phyloP scores from a whole-genome alignment of 2,113 vertebrate species.

The Melanerpes formicivorus region DNA sequence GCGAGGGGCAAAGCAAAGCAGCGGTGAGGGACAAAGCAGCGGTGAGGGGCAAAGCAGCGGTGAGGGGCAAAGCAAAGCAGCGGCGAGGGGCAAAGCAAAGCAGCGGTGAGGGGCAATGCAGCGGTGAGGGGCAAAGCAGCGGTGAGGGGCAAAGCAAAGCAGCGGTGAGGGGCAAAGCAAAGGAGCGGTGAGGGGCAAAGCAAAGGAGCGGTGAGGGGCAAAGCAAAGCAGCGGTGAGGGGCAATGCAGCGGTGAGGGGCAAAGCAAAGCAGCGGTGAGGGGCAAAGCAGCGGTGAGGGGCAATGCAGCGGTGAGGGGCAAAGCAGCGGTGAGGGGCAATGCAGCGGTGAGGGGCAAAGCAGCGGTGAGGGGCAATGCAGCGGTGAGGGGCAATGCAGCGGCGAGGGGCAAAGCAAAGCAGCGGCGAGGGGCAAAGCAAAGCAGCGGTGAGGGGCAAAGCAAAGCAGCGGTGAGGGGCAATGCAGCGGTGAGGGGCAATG shows the following conservation, averaged over 20 bases:
- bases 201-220: rapidly evolving
- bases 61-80: background rate
- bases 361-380: background rate
- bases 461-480: too few species aligned
- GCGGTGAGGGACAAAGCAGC: too few species aligned
- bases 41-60: too few species aligned
- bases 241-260: too few species aligned
- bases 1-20: background rate
- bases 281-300: background rate
- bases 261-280: too few species aligned
- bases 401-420: too few species aligned
- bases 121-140: too few species aligned
- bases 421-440: rapidly evolving
- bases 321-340: too few species aligned
- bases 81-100: background rate
- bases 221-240: background rate
- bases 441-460: background rate
- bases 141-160: background rate
- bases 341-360: background rate
- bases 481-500: too few species aligned
- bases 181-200: too few species aligned
- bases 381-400: too few species aligned
- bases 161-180: background rate
- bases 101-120: too few species aligned
- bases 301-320: background rate